Evolutionary conservation across 2,797 vertebrate genomes (phyloP), one percentile per base, ranked within the genome.

Genomic region (Epinephelus malabaricus): DNA sequence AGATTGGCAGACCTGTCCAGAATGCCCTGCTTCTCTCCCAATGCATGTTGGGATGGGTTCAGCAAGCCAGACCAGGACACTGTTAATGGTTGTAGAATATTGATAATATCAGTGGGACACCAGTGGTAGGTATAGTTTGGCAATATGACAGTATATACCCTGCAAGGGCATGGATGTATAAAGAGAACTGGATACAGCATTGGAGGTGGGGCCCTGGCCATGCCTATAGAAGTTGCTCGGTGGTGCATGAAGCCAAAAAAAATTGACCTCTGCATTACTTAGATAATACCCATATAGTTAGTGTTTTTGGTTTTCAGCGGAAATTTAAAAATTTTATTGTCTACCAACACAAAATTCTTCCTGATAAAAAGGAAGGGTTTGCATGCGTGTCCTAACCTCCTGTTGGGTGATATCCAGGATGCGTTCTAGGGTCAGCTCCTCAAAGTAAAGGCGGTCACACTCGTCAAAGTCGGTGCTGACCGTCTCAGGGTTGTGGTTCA

Each of bases 391-490:
- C 34, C 95, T 95, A 86, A 98, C 98, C 97, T 99, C 98, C 58
- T 96, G 96, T 19, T 98, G 96, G 79, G 96, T 97, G 92, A 99
- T 97, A 92, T 99, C 98, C 90, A 99, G 90, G 88, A 99, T 96
- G 81, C 97, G 96, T 88, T 99, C 97, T 84, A 98, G 92, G 15
- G 97, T 99, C 88, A 99, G 86, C 89, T 99, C 98, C 92, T 99
- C 97, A 82, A 99, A 98, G 92, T 99, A 98, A 65, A 99, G 96
- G 72, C 97, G 97, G 95, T 99, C 98, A 67, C 98, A 99, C 93
- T 99, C 98, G 79, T 99, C 98, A 83, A 98, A 99, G 91, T 99
- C 98, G 0, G 97, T 99, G 96, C 98, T 99, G 93, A 99, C 98
- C 0, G 97, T 99, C 95, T 99, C 98, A 0, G 98, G 98, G 93